These are phyloP conservation scores for Leucosticte australis DNA, from an alignment of 2,113 vertebrate species.

Conservation along the genomic window DNA sequence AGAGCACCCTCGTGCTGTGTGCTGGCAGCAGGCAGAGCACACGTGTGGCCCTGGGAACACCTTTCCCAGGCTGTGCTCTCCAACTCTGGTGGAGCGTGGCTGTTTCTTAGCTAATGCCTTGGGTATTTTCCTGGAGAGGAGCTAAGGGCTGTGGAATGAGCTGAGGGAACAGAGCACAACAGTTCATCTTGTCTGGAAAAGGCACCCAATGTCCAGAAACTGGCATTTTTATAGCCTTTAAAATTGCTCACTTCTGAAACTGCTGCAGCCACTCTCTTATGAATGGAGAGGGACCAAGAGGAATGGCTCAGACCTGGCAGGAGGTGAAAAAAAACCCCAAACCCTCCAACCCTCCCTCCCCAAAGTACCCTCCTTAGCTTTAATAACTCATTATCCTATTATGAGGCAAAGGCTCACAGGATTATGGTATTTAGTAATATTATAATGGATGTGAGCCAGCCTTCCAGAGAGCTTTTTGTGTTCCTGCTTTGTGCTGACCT, in stretches of 20 bases:
- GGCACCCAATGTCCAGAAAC: neutral
- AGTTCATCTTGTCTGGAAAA: neutral
- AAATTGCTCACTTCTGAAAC: neutral
- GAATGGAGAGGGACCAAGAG: neutral
- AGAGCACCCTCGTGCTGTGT: neutral
- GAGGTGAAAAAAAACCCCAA: neutral
- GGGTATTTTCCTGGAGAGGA: neutral
- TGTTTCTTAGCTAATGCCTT: neutral
- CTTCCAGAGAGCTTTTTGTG: neutral
- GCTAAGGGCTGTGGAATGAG: neutral
- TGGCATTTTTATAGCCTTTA: neutral
- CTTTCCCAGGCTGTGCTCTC: neutral
- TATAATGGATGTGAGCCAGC: neutral
- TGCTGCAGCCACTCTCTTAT: neutral
- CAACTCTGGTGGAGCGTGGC: fast-evolving
- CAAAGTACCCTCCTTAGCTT: neutral
- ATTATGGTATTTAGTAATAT: constrained; percentile 35
- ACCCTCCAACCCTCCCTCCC: neutral
- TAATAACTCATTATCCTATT: constrained; percentile 47
- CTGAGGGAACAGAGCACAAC: neutral
- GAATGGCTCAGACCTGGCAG: neutral
- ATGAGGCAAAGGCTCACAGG: neutral
- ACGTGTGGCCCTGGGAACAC: neutral
- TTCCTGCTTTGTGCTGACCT: neutral
- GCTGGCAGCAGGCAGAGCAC: neutral